Percentiles rank a stretch among this genome's conserved stretches.
phyloP scores from a whole-genome alignment of 2,888 invertebrate species.

The Meteorus cinctellus region DNA sequence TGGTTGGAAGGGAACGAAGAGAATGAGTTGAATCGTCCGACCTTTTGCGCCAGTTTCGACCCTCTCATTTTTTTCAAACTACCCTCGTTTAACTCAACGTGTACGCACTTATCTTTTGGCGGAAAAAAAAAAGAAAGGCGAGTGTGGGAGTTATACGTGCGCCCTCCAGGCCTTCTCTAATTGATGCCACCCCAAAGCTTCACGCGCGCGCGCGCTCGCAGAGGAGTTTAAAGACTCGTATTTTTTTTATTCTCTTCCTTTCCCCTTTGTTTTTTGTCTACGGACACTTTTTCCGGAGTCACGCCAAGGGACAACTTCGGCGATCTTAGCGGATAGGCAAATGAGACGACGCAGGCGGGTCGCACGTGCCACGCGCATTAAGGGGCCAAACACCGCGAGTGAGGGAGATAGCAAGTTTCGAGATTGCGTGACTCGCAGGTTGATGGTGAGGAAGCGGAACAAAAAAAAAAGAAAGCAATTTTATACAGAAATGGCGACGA shows the following conservation, averaged over 20 bases:
- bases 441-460: slow-evolving; percentile 13
- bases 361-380: slow-evolving; percentile 35
- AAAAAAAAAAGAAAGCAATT: slow-evolving; percentile 7
- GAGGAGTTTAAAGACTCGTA: slow-evolving; percentile 32
- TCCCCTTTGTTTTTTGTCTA: slow-evolving; percentile 36
- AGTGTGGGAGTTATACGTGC: slow-evolving; percentile 13
- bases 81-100: slow-evolving; percentile 49
- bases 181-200: slow-evolving; percentile 50
- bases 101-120: slow-evolving; percentile 53
- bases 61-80: slow-evolving; percentile 43
- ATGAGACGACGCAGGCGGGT: slow-evolving; percentile 50
- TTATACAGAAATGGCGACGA: not conserved
- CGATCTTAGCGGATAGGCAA: slow-evolving; percentile 51
- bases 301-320: slow-evolving; percentile 45
- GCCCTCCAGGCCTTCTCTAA: slow-evolving; percentile 49
- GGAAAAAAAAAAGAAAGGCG: slow-evolving; percentile 32
- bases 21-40: slow-evolving; percentile 20
- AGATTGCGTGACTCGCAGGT: slow-evolving; percentile 39
- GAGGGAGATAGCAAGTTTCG: slow-evolving; percentile 56
- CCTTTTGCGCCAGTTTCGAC: slow-evolving; percentile 4
- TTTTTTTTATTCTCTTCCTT: slow-evolving; percentile 16
- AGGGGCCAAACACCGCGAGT: not conserved
- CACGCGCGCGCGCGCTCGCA: slow-evolving; percentile 19
- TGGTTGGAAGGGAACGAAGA: not conserved
- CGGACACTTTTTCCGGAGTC: slow-evolving; percentile 30